Evolutionary conservation across 2,888 invertebrate genomes (phyloP).

Genomic region (Callimorpha dominula): DNA sequence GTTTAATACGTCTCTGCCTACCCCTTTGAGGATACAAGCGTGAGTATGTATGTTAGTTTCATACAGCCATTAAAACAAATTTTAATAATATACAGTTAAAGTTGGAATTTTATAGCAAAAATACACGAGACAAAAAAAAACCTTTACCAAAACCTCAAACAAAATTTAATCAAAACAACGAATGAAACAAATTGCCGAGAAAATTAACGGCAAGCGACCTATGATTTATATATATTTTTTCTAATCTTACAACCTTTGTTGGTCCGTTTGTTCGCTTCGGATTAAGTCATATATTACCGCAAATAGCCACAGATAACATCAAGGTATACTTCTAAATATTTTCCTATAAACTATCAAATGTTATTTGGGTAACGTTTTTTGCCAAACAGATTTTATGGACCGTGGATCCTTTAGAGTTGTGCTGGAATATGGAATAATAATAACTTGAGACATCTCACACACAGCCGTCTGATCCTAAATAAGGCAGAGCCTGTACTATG

Average conservation of each 20-base stretch:
- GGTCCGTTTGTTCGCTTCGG: slow-evolving; percentile 43
- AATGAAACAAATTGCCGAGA: slow-evolving; percentile 68
- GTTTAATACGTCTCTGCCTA: too few species aligned
- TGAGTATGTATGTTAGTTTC: too few species aligned
- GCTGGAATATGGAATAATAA: slow-evolving; percentile 15
- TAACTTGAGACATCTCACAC: too few species aligned
- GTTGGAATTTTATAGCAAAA: neutral
- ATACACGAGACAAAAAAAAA: neutral
- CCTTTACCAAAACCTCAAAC: slow-evolving; percentile 47
- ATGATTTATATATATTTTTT: slow-evolving; percentile 51
- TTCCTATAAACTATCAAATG: slow-evolving; percentile 32
- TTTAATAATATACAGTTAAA: neutral
- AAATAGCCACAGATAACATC: slow-evolving; percentile 79
- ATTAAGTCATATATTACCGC: slow-evolving; percentile 85
- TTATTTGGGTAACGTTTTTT: slow-evolving; percentile 24
- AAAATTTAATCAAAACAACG: slow-evolving; percentile 63
- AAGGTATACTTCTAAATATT: slow-evolving; percentile 58
- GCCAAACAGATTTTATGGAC: slow-evolving; percentile 9
- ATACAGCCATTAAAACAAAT: too few species aligned
- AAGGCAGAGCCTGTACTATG: too few species aligned
- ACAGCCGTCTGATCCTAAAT: too few species aligned
- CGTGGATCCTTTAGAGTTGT: slow-evolving; percentile 2
- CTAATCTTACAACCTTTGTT: slow-evolving; percentile 40
- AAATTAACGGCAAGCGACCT: slow-evolving; percentile 52
- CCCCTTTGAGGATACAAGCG: too few species aligned